These are phyloP conservation scores for Porites rus DNA, from an alignment of 92 coral and sea anemone genomes.

Conservation along the genomic window DNA sequence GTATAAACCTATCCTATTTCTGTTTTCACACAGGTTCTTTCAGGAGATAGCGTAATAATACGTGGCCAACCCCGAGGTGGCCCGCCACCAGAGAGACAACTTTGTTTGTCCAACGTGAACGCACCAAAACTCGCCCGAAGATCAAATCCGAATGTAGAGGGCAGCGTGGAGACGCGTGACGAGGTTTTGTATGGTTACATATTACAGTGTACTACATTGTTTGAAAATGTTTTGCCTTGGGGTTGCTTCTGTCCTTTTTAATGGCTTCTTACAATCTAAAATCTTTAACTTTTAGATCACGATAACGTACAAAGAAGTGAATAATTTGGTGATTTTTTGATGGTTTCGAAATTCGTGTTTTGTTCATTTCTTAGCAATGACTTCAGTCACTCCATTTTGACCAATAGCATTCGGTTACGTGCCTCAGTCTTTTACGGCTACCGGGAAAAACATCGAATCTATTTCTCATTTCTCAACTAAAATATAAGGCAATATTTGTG, in stretches of 20 bases:
- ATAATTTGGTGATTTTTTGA: not conserved
- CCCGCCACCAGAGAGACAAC: slow-evolving; percentile 98
- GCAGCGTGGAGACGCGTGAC: slow-evolving; percentile 88
- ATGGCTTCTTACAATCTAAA: not conserved
- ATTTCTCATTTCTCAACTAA: not conserved
- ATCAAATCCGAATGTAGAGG: slow-evolving; percentile 90
- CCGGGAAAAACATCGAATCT: not conserved
- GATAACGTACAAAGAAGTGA: not conserved
- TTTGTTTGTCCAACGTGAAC: slow-evolving; percentile 90
- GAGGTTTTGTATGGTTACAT: slow-evolving; percentile 69
- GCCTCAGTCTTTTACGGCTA: slow-evolving; percentile 7
- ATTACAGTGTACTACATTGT: slow-evolving; percentile 17
- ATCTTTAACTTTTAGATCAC: too few relatives aligned
- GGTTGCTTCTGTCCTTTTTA: not conserved
- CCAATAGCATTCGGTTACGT: slow-evolving; percentile 49
- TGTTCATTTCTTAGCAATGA: slow-evolving; percentile 18
- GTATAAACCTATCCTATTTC: not conserved
- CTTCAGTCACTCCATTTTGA: not conserved
- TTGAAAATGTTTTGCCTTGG: not conserved
- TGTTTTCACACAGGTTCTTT: slow-evolving; percentile 80
- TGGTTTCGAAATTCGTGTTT: not conserved
- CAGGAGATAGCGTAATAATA: slow-evolving; percentile 95
- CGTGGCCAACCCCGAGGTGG: slow-evolving; percentile 99
- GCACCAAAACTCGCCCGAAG: slow-evolving; percentile 97
- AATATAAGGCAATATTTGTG: not conserved